Base-by-base conservation (phyloP, 2,113 vertebrate species). In the Arenaria interpres region DNA sequence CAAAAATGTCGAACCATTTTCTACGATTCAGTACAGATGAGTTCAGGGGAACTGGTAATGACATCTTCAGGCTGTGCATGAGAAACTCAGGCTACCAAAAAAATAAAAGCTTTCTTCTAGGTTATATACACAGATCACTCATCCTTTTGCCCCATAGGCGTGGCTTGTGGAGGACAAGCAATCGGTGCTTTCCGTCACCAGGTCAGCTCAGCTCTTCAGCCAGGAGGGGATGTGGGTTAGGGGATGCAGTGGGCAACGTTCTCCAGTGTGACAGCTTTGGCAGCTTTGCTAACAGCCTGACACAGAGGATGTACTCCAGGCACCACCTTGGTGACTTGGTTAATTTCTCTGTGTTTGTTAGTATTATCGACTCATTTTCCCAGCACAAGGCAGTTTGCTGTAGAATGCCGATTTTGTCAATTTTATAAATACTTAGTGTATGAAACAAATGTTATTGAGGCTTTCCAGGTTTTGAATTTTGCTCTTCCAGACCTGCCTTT, bases 181-280 rank as follows among this genome's bases (percentile, higher is more conserved):
- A 30, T 25, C 21, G 32, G 16, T 60, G 24, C 10, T 67, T 91
- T 79, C 48, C 53, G 46, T 62, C 37, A 64, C 24, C 17, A 37
- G 33, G 43, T 35, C 64, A 60, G 53, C 15, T 9, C 8, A 41
- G 25, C 23, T 48, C 22, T 84, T 71, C 12, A 33, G 25, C 35
- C 0, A 2, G 45, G 50, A 76, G 32, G 22, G 35, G 21, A 35
- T 1, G 1, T 53, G 37, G 5, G 28, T 57, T 39, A 37, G 8
- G 39, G 32, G 22, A 13, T 14, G 62, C 22, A 60, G 30, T 0
- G 5, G 57, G 12, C 13, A 18, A 4, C 0, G 0, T 17, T n/a
- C 14, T 59, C 32, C 28, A 41, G 45, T 0, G 2, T 7, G 2
- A 21, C 51, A 46, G 30, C 4, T 3, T 3, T 35, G 51, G 21